Evolutionary conservation across 2,113 vertebrate species (phyloP), one percentile per base, ranked within the genome.

Genomic region (Bujurquina vittata): DNA sequence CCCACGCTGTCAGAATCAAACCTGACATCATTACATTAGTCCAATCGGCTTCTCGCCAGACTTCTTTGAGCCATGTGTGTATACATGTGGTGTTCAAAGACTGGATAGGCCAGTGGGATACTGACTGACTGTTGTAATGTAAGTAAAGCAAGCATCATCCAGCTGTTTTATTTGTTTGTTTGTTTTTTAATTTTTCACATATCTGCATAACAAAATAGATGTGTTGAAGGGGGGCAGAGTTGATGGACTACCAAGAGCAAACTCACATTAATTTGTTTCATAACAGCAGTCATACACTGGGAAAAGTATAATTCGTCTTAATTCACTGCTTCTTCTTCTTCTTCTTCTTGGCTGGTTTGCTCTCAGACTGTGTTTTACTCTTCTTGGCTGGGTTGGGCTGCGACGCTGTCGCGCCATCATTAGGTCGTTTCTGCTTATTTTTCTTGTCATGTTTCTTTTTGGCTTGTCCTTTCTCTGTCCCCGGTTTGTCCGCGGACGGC

Each of bases 401-500:
- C 22, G 84, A 67, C 4, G 84, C 84, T 0, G 72, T 8, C 0
- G 56, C 55, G 2, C 57, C 67, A 2, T 72, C 87, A 4, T 85
- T 92, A 0, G 80, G 37, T 77, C 85, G 87, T 23, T 93, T 94
- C 79, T 56, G 89, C 73, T 95, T 94, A 7, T 84, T 74, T 62
- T 94, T 95, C 72, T 93, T 95, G 26, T 93, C 91, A 0, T 72
- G 90, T 59, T 93, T 95, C 81, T 93, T 94, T 77, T 93, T 93
- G 49, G 33, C 76, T 43, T 65, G 84, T 82, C 84, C 93, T 77
- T 80, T 88, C 60, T 58, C 78, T 29, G 72, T 77, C 12, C 11
- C 86, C 1, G 62, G 72, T 86, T 73, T 82, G 43, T 54, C 43
- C 11, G 22, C 10, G 3, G 75, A 59, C 80, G 52, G 14, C 26